Conservation (phyloP, 2,888 invertebrate species). For the Nomada lathburiana region DNA sequence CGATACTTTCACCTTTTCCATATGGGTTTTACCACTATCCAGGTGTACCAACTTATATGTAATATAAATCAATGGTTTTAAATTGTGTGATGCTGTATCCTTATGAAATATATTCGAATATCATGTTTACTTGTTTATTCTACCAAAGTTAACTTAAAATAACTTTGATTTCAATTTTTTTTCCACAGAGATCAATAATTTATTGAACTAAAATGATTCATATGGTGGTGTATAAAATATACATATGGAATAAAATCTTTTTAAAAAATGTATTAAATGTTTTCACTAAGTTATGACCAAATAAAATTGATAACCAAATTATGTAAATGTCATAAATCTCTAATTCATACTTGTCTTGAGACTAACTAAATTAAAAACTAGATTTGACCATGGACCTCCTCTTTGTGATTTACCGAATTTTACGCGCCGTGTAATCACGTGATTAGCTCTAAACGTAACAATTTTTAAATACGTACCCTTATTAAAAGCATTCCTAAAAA, state of each 20-base stretch:
- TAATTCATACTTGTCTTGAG: too few species aligned
- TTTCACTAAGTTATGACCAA: too few species aligned
- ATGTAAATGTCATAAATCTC: too few species aligned
- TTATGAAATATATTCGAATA: not conserved
- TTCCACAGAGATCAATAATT: not conserved
- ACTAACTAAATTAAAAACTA: too few species aligned
- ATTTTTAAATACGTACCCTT: not conserved
- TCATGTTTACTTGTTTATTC: not conserved
- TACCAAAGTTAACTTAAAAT: not conserved
- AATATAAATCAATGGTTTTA: not conserved
- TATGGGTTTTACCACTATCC: too few species aligned
- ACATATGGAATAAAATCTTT: not conserved
- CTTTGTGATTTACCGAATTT: not conserved
- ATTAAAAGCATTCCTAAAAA: too few species aligned
- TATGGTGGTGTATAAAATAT: not conserved
- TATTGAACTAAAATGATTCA: too few species aligned
- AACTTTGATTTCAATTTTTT: not conserved
- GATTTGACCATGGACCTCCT: not conserved
- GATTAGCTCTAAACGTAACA: not conserved
- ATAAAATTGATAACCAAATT: too few species aligned
- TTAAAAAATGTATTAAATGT: too few species aligned
- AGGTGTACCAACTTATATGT: not conserved
- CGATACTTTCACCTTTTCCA: constrained; percentile 41
- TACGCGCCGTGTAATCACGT: not conserved
- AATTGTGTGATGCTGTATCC: not conserved